These are phyloP conservation scores for Mactromeris polynyma DNA, from an alignment of 2,888 invertebrate species.

Conservation along the genomic window DNA sequence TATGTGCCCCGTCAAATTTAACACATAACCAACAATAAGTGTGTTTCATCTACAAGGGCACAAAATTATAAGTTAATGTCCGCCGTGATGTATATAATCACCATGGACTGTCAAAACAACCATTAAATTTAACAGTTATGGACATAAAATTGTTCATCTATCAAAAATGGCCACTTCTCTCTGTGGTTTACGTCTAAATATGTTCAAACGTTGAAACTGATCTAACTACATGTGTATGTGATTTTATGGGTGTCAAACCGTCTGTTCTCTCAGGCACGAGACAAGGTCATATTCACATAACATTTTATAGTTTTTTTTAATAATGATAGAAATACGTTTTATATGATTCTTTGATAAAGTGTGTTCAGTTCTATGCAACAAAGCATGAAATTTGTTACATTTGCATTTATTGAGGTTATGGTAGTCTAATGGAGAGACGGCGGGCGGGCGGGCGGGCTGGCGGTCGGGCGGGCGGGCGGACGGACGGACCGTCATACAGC, in stretches of 20 bases:
- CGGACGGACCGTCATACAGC: too few species aligned
- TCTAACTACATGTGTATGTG: not conserved
- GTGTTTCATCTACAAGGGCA: constrained; percentile 32
- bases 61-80: constrained; percentile 53
- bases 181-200: constrained; percentile 12
- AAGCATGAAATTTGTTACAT: not conserved
- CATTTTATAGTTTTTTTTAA: not conserved
- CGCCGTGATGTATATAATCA: constrained; percentile 44
- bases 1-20: constrained; percentile 20
- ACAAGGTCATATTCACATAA: not conserved
- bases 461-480: too few species aligned
- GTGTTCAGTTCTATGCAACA: not conserved
- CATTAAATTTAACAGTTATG: constrained; percentile 50
- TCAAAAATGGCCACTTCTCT: not conserved
- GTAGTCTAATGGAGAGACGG: too few species aligned
- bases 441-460: too few species aligned
- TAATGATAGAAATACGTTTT: not conserved
- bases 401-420: too few species aligned
- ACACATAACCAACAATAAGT: constrained; percentile 22
- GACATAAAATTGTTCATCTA: constrained; percentile 41
- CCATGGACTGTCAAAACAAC: constrained; percentile 40
- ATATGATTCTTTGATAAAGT: not conserved
- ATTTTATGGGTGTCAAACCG: not conserved
- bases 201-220: not conserved
- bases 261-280: not conserved